Percentiles rank a stretch among this genome's conserved stretches.
Evolutionary conservation across 2,113 vertebrate genomes (phyloP).

Genomic region (Melanostigma gelatinosum): DNA sequence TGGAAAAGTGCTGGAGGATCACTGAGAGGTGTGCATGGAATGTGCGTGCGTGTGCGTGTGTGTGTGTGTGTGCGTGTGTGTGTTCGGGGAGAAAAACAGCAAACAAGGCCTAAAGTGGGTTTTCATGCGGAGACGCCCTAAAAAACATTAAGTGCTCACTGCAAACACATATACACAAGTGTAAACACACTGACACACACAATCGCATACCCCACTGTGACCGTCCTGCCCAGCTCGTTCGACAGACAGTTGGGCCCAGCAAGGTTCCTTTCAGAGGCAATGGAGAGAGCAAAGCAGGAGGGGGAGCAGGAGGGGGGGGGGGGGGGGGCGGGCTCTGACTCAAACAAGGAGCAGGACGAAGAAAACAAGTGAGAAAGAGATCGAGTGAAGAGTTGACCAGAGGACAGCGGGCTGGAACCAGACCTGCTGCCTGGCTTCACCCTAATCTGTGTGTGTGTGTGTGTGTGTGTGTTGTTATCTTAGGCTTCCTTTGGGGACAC

Average conservation of each 20-base stretch:
- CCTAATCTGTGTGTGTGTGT: conserved; percentile 22
- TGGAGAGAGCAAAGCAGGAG: conserved; percentile 45
- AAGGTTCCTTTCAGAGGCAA: conserved; percentile 86
- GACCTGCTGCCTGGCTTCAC: conserved; percentile 59
- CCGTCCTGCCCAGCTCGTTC: conserved; percentile 89
- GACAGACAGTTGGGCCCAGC: conserved; percentile 93
- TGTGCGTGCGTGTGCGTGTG: not conserved
- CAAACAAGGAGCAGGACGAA: conserved; percentile 35
- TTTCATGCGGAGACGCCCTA: conserved; percentile 50
- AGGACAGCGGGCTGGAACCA: conserved; percentile 48
- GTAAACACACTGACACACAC: conserved; percentile 59
- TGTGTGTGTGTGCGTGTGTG: not conserved
- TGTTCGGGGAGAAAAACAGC: conserved; percentile 14
- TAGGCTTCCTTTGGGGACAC: not conserved
- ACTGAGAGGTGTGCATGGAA: conserved; percentile 56
- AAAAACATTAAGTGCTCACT: conserved; percentile 28
- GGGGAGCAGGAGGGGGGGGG: conserved; percentile 21
- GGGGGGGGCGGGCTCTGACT: conserved; percentile 17
- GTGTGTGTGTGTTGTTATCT: conserved; percentile 4
- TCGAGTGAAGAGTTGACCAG: conserved; percentile 1
- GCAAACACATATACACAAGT: conserved; percentile 53
- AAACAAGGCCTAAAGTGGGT: conserved; percentile 54
- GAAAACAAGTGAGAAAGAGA: conserved; percentile 12
- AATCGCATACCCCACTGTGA: conserved; percentile 82
- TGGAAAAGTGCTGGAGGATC: conserved; percentile 70